Percentiles rank a stretch among this genome's conserved stretches.
phyloP scores from a whole-genome alignment of 2,113 vertebrate genomes.

The Micronycteris hirsuta region DNA sequence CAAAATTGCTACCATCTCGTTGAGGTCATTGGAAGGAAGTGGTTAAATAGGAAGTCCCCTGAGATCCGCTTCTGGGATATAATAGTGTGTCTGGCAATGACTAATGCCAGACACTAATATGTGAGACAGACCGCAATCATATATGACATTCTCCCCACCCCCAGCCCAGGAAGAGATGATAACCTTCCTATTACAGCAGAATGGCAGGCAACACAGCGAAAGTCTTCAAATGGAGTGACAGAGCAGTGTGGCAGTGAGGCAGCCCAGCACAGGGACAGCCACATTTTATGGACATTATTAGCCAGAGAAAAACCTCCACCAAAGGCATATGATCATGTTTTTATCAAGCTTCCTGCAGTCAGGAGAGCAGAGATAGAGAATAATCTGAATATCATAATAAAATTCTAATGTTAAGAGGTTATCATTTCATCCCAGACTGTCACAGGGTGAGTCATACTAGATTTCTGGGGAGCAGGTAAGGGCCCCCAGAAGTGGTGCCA shows the following conservation, averaged over 20 bases:
- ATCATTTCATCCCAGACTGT: background rate
- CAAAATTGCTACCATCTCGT: background rate
- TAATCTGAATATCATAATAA: background rate
- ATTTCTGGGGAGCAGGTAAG: too few relatives aligned
- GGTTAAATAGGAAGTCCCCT: background rate
- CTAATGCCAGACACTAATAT: background rate
- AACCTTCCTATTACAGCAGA: background rate
- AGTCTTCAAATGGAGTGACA: background rate
- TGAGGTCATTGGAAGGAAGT: background rate
- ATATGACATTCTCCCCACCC: background rate
- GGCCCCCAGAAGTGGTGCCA: too few relatives aligned
- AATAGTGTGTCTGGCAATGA: background rate
- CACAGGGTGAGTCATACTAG: too few relatives aligned
- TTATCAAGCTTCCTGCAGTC: background rate
- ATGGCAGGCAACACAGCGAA: background rate
- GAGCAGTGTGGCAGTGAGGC: background rate
- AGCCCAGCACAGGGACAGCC: background rate
- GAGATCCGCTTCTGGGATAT: background rate
- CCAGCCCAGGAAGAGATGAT: background rate
- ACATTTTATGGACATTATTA: background rate
- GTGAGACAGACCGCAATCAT: background rate
- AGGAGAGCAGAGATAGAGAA: background rate
- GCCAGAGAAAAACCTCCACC: background rate
- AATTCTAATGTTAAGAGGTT: slow-evolving; percentile 1
- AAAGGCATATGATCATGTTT: background rate